phyloP scores from a whole-genome alignment of 2,888 invertebrate species.

The Hypolimnas misippus region DNA sequence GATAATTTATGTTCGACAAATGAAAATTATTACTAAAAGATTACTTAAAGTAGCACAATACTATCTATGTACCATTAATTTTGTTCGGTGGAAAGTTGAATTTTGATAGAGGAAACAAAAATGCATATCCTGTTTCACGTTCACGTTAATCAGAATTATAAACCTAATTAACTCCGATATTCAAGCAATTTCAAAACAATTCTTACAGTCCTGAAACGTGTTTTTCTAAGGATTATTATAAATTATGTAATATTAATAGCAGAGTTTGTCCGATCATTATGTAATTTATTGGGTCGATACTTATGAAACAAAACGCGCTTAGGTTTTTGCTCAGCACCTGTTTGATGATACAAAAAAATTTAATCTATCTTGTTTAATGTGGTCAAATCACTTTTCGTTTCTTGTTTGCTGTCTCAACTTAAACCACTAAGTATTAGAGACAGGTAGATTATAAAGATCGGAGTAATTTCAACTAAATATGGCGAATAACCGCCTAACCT shows the following conservation, averaged over 20 bases:
- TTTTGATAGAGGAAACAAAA: too few relatives aligned
- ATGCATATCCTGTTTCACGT: too few relatives aligned
- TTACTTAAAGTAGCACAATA: too few relatives aligned
- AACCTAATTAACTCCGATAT: neutral
- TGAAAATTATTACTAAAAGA: too few relatives aligned
- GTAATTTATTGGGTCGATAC: conserved; percentile 17
- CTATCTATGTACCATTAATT: too few relatives aligned
- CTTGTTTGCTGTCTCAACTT: conserved; percentile 10
- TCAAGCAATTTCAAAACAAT: neutral
- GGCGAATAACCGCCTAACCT: conserved; percentile 38
- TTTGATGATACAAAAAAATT: conserved; percentile 24
- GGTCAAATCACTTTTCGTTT: conserved; percentile 9
- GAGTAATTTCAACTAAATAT: conserved; percentile 31
- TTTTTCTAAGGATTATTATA: neutral
- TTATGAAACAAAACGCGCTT: conserved; percentile 8
- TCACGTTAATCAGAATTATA: neutral
- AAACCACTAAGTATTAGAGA: conserved; percentile 21
- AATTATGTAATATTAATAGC: neutral
- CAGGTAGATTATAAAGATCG: conserved; percentile 20
- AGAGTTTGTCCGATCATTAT: conserved; percentile 6
- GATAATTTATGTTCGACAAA: too few relatives aligned
- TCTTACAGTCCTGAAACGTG: neutral
- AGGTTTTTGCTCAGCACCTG: conserved; percentile 19
- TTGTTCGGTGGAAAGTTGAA: too few relatives aligned
- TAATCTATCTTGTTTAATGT: conserved; percentile 17